Evolutionary conservation across 2,888 invertebrate genomes (phyloP), one percentile per base, ranked within the genome.

Genomic region (Agelastica alni): DNA sequence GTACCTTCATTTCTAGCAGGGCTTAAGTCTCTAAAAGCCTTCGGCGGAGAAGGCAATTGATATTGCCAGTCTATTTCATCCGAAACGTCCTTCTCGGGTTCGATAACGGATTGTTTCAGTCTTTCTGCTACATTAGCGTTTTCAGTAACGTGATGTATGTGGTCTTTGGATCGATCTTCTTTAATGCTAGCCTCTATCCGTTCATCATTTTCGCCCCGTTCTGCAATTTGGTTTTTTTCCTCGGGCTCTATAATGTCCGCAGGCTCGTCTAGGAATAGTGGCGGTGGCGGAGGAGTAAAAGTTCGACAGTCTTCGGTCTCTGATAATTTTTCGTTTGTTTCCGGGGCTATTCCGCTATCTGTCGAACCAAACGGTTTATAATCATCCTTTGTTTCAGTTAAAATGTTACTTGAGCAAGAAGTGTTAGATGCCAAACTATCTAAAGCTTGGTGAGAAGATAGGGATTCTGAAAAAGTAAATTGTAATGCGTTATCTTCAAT

Each of bases 21-120:
- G 62, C 73, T 74, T 4, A 69, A 61, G 59, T 84, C 83, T 43
- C 82, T 72, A 67, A 84, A 81, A 10, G 80, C 80, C 45, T 78
- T 80, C 1, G 85, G 85, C 1, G 85, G 85, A 1, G 83, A 83
- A 1, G 85, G 85, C 32, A 84, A 72, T 58, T 79, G 77, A 74
- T 83, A 79, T 67, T 84, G 75, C 84, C 83, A 84, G 31, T 77
- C 75, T 13, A 70, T 55, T 41, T 75, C 73, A 43, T 44, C 44
- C 55, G 58, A 42, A 46, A 52, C 58, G 13, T 17, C 22, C 10
- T 53, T 30, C 32, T 43, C 20, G 26, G 10, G 37, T 42, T 9
- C 39, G 12, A 20, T 17, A 22, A 22, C 14, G 34, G 32, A 13
- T 42, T 44, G 34, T 22, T 22, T 49, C 46, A 53, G 52, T 46